Evolutionary conservation across 2,888 invertebrate species (phyloP), one percentile per base, ranked within the genome.

Genomic region (Noctua pronuba): DNA sequence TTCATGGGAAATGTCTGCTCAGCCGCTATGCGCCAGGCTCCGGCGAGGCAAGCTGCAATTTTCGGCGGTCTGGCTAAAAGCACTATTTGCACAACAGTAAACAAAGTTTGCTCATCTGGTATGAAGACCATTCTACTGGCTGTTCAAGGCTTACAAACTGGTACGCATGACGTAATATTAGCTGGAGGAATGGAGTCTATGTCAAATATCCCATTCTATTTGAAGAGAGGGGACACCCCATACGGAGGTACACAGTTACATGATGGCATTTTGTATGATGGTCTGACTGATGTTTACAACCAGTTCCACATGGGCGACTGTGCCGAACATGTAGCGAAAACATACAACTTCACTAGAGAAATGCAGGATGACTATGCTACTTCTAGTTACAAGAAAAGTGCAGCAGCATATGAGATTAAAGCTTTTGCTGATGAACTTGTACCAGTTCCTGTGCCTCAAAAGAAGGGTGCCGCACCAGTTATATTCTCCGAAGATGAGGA

Each of bases 101-200:
- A 99, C 94, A 99, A 99, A 97, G 99, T 99, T 0, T 99, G 99
- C 95, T 98, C 99, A 0, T 99, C 99, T 41, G 99, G 99, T 35
- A 99, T 99, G 99, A 99, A 99, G 94, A 97, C 99, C 0, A 97
- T 99, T 10, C 99, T 99, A 98, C 94, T 99, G 81, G 99, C 98
- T 24, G 97, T 99, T 11, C 99, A 99, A 95, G 98, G 98, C 60
- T 96, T 99, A 24, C 98, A 99, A 97, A 98, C 98, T 82, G 99
- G 99, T 0, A 98, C 98, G 88, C 98, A 99, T 96, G 98, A 99
- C 82, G 97, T 99, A 38, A 98, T 99, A 90, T 97, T 99, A 77
- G 99, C 99, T 76, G 99, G 99, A 82, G 99, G 99, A 75, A 99
- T 99, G 99, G 99, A 99, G 96, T 99, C 99, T 74, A 99, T 99